Conservation (phyloP, 2,113 vertebrate species). For the Amphiprion ocellaris region DNA sequence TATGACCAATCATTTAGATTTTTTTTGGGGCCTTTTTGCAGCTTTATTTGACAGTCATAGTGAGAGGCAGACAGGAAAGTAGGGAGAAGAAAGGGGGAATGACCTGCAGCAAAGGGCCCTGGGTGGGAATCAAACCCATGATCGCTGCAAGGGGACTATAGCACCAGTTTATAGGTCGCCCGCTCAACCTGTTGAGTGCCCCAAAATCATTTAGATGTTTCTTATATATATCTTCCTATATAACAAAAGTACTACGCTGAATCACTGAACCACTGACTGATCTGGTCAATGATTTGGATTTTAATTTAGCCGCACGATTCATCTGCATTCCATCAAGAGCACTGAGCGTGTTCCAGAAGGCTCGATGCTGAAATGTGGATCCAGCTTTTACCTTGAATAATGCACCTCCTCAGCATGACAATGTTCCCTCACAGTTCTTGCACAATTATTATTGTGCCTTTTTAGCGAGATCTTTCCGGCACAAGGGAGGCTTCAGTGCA, state of each 20-base stretch:
- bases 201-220: neutral
- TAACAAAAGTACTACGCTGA: neutral
- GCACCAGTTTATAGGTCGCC: too few species aligned
- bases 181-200: too few species aligned
- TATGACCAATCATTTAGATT: neutral
- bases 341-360: neutral
- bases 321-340: conserved; percentile 32
- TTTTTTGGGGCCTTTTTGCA: too few species aligned
- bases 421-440: conserved; percentile 16
- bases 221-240: neutral
- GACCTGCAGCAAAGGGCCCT: too few species aligned
- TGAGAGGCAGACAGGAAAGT: too few species aligned
- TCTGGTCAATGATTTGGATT: conserved; percentile 16
- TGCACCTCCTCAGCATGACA: conserved; percentile 32
- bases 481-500: conserved; percentile 44
- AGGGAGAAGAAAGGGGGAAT: too few species aligned
- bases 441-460: conserved; percentile 40
- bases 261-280: neutral
- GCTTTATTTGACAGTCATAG: too few species aligned
- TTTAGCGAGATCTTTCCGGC: conserved; percentile 32
- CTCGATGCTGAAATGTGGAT: conserved; percentile 10
- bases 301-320: conserved; percentile 30
- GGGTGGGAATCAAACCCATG: too few species aligned
- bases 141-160: too few species aligned
- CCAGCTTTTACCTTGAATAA: conserved; percentile 45